A percentile compares a stretch with the other conserved stretches of the same genome.
Conservation (phyloP, 2,888 invertebrate genomes). For the Agrochola circellaris region DNA sequence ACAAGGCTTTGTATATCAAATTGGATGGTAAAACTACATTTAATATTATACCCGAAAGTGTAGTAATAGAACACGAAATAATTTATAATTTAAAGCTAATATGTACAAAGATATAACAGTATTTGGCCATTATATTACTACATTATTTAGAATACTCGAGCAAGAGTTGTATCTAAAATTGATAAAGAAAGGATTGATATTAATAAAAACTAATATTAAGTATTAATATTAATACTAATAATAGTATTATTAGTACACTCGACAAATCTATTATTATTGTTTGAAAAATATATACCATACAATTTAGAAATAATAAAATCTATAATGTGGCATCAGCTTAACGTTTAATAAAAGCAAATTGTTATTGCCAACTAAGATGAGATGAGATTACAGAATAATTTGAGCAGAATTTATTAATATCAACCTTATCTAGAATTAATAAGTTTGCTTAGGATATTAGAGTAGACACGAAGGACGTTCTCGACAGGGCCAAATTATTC, state of each 20-base stretch:
- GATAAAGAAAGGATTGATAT: constrained; percentile 49
- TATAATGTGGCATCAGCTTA: neutral
- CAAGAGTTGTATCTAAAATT: constrained; percentile 48
- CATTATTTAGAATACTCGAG: constrained; percentile 60
- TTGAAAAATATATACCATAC: neutral
- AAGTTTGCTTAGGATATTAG: constrained; percentile 61
- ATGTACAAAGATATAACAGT: constrained; percentile 63
- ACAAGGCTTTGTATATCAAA: constrained; percentile 8
- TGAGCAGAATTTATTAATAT: constrained; percentile 53
- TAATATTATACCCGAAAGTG: constrained; percentile 39
- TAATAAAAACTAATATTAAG: constrained; percentile 33
- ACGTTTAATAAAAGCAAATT: neutral
- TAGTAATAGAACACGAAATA: constrained; percentile 29
- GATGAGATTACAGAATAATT: constrained; percentile 28
- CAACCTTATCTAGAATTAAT: constrained; percentile 53
- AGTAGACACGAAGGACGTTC: constrained; percentile 76
- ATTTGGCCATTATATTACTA: constrained; percentile 69
- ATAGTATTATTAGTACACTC: neutral
- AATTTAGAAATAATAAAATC: constrained; percentile 3
- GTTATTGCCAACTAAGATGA: constrained; percentile 5
- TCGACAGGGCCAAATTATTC: constrained; percentile 78
- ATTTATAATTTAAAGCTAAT: constrained; percentile 57
- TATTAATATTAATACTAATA: no score
- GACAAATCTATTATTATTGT: no score
- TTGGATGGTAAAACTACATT: constrained; percentile 6